Evolutionary conservation across 2,888 invertebrate genomes (phyloP), one percentile per base, ranked within the genome.

Genomic region (Zaprionus obscuricornis): DNA sequence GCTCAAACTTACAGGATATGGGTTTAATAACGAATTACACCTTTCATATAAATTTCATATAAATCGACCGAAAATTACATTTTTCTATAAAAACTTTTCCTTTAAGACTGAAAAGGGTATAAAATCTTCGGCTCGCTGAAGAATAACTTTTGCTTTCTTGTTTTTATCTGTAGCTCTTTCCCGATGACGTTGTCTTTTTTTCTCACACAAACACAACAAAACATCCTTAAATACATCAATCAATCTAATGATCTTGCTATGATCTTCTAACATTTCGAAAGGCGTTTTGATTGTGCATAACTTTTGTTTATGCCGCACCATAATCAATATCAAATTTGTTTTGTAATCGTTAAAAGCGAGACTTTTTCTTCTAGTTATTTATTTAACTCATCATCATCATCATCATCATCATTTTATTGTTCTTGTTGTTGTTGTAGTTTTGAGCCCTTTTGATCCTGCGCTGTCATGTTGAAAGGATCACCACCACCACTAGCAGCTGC

Each of bases 311-410:
- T 72, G 86, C 81, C 86, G 78, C 82, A 55, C 64, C 77, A 86
- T 81, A 79, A 79, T 86, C 79, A 86, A 81, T 79, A 84, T 86
- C 77, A 27, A 84, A 86, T 81, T 84, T 79, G 86, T 86, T 81
- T 65, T 73, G 77, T 86, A 76, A 84, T 79, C 69, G 74, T 76
- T 72, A 55, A 56, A 47, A 45, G 26, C n/a, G n/a, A n/a, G 4
- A 14, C 13, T 16, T 36, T 36, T 16, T 17, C 17, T 36, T 36
- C 36, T 16, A 16, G 16, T 16, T n/a, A n/a, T n/a, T n/a, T n/a
- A n/a, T n/a, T n/a, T n/a, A n/a, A n/a, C n/a, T n/a, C n/a, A n/a
- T n/a, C n/a, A n/a, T n/a, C n/a, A n/a, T n/a, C n/a, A n/a, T n/a
- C n/a, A n/a, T n/a, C n/a, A n/a, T n/a, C n/a, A 11, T 8, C 43